Base-by-base conservation (phyloP, 2,113 vertebrate species). In the Epinephelus fuscoguttatus region DNA sequence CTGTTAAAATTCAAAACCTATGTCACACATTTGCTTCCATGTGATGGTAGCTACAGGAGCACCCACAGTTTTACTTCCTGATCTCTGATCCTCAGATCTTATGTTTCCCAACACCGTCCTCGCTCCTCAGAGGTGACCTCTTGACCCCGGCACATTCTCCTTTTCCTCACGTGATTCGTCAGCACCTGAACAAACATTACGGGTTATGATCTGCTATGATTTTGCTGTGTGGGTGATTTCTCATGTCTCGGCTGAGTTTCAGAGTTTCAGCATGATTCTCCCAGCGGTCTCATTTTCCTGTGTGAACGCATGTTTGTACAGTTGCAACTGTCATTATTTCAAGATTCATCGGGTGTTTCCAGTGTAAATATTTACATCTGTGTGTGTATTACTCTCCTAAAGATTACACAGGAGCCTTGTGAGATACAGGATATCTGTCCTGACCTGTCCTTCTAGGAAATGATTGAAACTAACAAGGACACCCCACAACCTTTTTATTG, bases 141-240 rank as follows among this genome's bases (percentile, higher is more conserved):
- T 21, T 70, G 82, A 71, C 62, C 80, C 76, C 62, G 47, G 33
- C 18, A 50, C 25, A 64, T 72, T 56, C 75, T 45, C 30, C 37
- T 61, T 3, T 3, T 5, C 68, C 11, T 17, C 71, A 66, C 6
- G n/a, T 67, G 60, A 66, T n/a, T 47, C 21, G 13, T 18, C 60
- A 42, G 66, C 85, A 83, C 82, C 82, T 85, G 72, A 52, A 64
- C 30, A 85, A 85, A 87, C 89, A 85, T 2, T 1, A 12, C 11
- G 30, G 19, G 4, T 49, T 47, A 23, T 42, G 33, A 53, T 75
- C n/a, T 63, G 10, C 33, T 23, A 0, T 30, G 23, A 33, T 37
- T 71, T 61, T 33, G 52, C 67, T 60, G 50, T 66, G 42, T 33
- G 62, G 47, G 45, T 45, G 19, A 70, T 56, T 75, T 49, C 70